These are phyloP conservation scores for Mythimna pallens DNA, from an alignment of 2,888 invertebrate species.

Conservation along the genomic window DNA sequence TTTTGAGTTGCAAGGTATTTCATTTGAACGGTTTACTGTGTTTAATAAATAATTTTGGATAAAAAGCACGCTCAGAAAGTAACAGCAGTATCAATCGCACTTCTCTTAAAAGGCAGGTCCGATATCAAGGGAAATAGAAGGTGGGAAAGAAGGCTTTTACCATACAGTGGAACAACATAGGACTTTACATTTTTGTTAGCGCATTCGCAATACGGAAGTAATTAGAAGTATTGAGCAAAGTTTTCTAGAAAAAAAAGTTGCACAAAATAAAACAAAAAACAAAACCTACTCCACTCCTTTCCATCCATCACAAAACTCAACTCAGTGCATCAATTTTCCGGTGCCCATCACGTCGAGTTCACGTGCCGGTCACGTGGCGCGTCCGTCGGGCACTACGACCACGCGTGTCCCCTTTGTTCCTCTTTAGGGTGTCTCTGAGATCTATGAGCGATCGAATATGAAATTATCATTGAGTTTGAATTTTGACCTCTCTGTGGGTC, in stretches of 20 bases:
- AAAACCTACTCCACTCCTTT: constrained; percentile 68
- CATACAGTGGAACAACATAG: not conserved
- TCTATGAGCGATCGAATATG: constrained; percentile 62
- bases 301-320: constrained; percentile 54
- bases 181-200: no score
- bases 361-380: constrained; percentile 83
- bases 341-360: constrained; percentile 79
- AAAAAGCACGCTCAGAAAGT: no score
- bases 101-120: no score
- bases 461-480: constrained; percentile 64
- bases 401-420: constrained; percentile 65
- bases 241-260: no score
- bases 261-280: not conserved
- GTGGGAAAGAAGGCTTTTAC: no score
- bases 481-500: constrained; percentile 56
- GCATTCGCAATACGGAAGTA: no score
- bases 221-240: no score
- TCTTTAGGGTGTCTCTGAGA: constrained; percentile 60
- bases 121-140: not conserved
- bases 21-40: no score
- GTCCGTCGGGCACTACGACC: constrained; percentile 69
- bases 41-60: no score
- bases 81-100: no score
- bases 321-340: constrained; percentile 83
- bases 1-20: not conserved